phyloP scores from a whole-genome alignment of 1,140 invertebrate genomes.

The Acyrthosiphon pisum region DNA sequence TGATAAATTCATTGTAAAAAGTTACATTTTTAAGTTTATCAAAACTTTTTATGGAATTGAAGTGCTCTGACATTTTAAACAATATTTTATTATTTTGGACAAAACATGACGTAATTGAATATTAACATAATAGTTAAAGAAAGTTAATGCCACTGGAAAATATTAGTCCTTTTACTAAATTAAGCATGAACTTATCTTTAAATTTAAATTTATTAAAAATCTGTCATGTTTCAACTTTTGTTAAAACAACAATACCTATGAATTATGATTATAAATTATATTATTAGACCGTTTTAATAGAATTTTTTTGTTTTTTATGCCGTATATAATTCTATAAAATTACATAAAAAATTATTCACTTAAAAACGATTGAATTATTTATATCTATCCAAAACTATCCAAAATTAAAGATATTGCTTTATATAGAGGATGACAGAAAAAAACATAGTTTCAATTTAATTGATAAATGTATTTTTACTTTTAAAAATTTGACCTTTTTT shows the following conservation, averaged over 20 bases:
- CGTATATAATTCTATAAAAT: neutral
- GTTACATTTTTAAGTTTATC: neutral
- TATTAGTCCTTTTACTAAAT: neutral
- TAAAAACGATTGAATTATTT: neutral
- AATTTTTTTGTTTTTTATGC: neutral
- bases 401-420: no score
- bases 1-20: neutral
- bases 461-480: no score
- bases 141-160: neutral
- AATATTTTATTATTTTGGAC: neutral
- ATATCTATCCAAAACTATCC: neutral
- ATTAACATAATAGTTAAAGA: neutral
- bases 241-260: neutral
- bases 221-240: neutral
- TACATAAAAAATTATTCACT: neutral
- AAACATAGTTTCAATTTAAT: no score
- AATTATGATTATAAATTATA: neutral
- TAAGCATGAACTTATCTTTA: neutral
- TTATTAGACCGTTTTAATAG: neutral
- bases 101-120: neutral
- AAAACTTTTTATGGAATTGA: neutral
- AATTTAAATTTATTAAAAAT: neutral
- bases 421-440: no score
- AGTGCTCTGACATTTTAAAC: neutral
- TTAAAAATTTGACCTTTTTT: no score